Percentiles rank a stretch among this genome's conserved stretches.
Evolutionary conservation across 2,113 vertebrate species (phyloP).

Genomic region (Boleophthalmus pectinirostris): DNA sequence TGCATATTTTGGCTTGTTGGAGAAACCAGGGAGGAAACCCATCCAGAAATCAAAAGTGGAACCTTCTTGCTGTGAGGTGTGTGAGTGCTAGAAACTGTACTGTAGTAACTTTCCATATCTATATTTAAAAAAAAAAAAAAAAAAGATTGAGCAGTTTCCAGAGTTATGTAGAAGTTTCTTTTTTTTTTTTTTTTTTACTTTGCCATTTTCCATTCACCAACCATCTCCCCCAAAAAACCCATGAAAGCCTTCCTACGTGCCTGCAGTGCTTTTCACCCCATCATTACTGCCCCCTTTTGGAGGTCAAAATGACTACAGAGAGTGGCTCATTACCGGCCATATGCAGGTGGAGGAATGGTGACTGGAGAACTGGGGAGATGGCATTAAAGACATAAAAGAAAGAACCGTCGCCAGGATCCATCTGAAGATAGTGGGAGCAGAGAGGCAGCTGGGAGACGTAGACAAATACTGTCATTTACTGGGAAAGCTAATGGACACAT

Average conservation of each 20-base stretch:
- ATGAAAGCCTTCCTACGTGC: constrained; percentile 53
- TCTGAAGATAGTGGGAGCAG: constrained; percentile 22
- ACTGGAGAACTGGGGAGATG: constrained; percentile 20
- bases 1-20: no score
- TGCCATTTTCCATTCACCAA: not conserved
- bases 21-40: no score
- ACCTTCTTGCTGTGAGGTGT: no score
- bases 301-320: constrained; percentile 66
- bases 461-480: constrained; percentile 64
- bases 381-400: constrained; percentile 30
- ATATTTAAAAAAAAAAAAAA: no score
- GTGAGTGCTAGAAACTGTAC: no score
- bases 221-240: constrained; percentile 25
- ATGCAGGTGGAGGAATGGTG: constrained; percentile 37
- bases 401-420: constrained; percentile 36
- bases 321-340: constrained; percentile 69
- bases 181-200: constrained; percentile 10
- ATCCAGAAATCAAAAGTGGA: no score
- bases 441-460: constrained; percentile 10
- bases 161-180: not conserved
- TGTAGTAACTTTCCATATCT: no score
- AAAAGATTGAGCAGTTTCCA: not conserved
- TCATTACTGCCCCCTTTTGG: constrained; percentile 63
- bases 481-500: constrained; percentile 53
- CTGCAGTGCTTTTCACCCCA: constrained; percentile 34